Conservation (phyloP, 2,113 vertebrate genomes). For the Sphaerodactylus townsendi region DNA sequence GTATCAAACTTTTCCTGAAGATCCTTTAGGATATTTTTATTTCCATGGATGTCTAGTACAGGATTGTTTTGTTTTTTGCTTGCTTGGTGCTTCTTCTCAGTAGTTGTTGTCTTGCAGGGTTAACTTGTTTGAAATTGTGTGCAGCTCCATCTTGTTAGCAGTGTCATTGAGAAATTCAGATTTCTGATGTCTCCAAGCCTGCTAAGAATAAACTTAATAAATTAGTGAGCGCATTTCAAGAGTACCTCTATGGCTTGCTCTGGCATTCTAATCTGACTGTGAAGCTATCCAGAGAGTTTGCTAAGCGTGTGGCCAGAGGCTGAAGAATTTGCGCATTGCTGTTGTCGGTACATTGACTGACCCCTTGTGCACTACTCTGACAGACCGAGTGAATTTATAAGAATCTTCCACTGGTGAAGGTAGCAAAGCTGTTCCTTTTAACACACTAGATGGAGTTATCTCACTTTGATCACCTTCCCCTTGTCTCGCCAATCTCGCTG, state of each 20-base stretch:
- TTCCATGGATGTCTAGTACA: not conserved
- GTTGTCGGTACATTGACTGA: conserved; percentile 72
- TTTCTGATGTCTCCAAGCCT: conserved; percentile 65
- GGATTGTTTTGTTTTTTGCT: not conserved
- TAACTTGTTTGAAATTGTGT: not conserved
- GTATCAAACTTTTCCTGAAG: not conserved
- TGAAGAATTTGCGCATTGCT: conserved; percentile 70
- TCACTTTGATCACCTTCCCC: conserved; percentile 52
- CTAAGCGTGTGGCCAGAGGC: conserved; percentile 75
- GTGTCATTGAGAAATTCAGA: conserved; percentile 67
- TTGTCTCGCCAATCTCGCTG: conserved; percentile 21
- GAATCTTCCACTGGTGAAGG: conserved; percentile 68
- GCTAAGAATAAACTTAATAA: conserved; percentile 72
- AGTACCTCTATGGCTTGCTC: conserved; percentile 56
- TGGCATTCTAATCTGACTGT: conserved; percentile 70
- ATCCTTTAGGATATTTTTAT: conserved; percentile 1
- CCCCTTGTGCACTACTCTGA: conserved; percentile 62
- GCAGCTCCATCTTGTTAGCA: conserved; percentile 31
- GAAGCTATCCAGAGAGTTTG: conserved; percentile 74
- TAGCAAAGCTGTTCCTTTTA: conserved; percentile 41
- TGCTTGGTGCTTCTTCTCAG: not conserved
- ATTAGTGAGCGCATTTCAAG: conserved; percentile 67
- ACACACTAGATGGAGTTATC: conserved; percentile 51
- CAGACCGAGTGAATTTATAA: conserved; percentile 70
- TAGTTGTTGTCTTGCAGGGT: not conserved